Evolutionary conservation across 2,888 invertebrate genomes (phyloP).

Genomic region (Entomobrya multifasciata): DNA sequence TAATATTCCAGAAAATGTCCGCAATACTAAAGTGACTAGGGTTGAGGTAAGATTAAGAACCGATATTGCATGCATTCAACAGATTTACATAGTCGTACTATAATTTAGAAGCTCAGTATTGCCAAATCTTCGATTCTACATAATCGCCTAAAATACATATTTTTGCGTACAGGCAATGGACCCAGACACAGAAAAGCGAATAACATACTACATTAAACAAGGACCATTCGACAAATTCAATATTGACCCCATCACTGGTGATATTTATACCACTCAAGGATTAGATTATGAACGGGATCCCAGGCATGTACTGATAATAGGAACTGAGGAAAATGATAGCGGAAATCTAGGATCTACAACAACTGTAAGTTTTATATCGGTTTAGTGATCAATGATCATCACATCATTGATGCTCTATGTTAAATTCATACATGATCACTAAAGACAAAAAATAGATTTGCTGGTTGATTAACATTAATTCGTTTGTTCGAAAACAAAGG

Average conservation of each 20-base stretch:
- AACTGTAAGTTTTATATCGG: slow-evolving; percentile 85
- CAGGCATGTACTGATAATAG: slow-evolving; percentile 88
- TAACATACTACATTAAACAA: slow-evolving; percentile 91
- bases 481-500: no score
- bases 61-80: no score
- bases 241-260: slow-evolving; percentile 90
- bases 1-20: slow-evolving; percentile 91
- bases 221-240: slow-evolving; percentile 91
- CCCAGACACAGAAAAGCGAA: slow-evolving; percentile 87
- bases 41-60: no score
- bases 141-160: no score
- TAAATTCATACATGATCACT: no score
- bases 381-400: no score
- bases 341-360: slow-evolving; percentile 87
- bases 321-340: slow-evolving; percentile 91
- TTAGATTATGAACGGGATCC: slow-evolving; percentile 90
- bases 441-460: no score
- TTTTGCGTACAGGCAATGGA: slow-evolving; percentile 86
- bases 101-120: neutral
- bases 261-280: slow-evolving; percentile 88
- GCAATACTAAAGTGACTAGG: slow-evolving; percentile 89
- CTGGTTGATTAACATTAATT: no score
- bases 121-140: no score
- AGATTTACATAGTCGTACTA: no score
- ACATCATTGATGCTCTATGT: no score